Percentiles rank a stretch among this genome's conserved stretches.
Conservation (phyloP, 2,113 vertebrate genomes). For the Crotalus horridus region DNA sequence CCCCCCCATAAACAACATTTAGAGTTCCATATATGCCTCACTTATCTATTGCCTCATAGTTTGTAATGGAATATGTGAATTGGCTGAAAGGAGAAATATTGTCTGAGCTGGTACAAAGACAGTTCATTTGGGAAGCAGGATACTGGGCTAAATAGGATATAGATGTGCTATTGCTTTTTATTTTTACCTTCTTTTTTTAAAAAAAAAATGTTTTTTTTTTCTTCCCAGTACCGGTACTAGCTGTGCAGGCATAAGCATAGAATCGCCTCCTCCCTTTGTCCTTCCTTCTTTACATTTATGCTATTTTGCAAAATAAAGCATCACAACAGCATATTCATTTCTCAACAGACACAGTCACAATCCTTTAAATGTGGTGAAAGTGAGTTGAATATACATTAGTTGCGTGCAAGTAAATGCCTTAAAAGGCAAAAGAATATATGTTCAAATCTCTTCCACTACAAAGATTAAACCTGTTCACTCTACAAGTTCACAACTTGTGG, state of each 20-base stretch:
- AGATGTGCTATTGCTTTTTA: background rate
- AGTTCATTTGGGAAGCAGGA: background rate
- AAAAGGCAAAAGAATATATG: background rate
- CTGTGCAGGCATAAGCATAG: background rate
- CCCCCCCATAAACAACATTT: background rate
- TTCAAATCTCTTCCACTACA: background rate
- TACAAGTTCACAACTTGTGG: background rate
- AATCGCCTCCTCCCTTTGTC: background rate
- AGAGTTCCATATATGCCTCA: background rate
- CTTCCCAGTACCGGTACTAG: background rate
- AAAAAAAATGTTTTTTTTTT: background rate
- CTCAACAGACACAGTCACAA: background rate
- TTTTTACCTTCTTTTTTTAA: background rate
- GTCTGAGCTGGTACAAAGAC: background rate
- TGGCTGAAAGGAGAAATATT: background rate
- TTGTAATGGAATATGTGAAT: background rate
- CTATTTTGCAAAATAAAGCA: background rate
- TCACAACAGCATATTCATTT: background rate
- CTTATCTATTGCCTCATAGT: background rate
- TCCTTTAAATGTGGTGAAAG: background rate
- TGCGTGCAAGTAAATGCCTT: background rate
- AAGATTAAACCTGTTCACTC: background rate
- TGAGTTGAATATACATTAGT: background rate
- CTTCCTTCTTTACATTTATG: background rate
- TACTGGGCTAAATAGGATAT: background rate